These are phyloP conservation scores for Molothrus ater DNA, from an alignment of 2,797 vertebrate species.

Conservation along the genomic window DNA sequence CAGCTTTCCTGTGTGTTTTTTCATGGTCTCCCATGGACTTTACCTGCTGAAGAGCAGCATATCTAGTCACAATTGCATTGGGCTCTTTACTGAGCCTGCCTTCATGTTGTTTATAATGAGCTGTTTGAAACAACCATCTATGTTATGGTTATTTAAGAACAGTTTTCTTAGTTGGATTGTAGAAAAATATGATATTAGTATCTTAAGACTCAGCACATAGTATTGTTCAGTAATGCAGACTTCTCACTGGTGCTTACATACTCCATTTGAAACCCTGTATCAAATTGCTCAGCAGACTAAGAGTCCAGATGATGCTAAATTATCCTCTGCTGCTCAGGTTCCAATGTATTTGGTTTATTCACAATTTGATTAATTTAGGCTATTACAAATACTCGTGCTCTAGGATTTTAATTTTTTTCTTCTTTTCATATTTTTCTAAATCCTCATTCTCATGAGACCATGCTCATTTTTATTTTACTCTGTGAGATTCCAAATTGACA, in stretches of 20 bases:
- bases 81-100: neutral
- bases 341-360: neutral
- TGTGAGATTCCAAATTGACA: neutral
- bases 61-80: neutral
- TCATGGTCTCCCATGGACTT: neutral
- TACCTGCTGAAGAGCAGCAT: neutral
- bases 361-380: neutral
- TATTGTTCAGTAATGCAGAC: neutral
- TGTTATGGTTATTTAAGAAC: neutral
- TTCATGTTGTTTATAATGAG: neutral
- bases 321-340: neutral
- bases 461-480: neutral
- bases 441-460: neutral
- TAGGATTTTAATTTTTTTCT: neutral
- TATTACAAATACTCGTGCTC: neutral
- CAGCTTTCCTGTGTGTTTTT: neutral
- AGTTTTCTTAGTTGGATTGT: neutral
- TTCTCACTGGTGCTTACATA: neutral
- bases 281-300: neutral
- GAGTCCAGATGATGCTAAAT: neutral
- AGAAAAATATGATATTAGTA: neutral
- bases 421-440: neutral
- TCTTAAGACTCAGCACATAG: neutral
- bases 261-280: neutral
- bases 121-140: neutral